phyloP scores from a whole-genome alignment of 2,888 invertebrate species.

The Melinaea marsaeus region DNA sequence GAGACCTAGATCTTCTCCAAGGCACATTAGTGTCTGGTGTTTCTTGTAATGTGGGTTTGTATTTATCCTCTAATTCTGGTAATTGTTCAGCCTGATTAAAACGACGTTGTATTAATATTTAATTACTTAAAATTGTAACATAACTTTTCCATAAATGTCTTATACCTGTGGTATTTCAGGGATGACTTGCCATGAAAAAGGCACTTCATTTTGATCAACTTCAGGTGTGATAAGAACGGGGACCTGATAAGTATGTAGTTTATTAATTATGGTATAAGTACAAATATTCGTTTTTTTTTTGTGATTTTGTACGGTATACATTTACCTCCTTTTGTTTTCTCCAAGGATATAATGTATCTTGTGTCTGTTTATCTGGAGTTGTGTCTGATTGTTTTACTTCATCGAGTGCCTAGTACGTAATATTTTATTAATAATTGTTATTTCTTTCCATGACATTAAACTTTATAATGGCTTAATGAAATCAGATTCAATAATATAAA shows the following conservation, averaged over 20 bases:
- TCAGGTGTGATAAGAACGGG: conserved; percentile 51
- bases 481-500: no score
- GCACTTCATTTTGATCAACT: conserved; percentile 55
- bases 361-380: conserved; percentile 38
- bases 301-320: conserved; percentile 10
- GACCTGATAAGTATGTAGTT: conserved; percentile 43
- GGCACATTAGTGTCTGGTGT: conserved; percentile 52
- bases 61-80: conserved; percentile 66
- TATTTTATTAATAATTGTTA: no score
- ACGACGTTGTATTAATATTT: conserved; percentile 27
- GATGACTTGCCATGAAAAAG: conserved; percentile 70
- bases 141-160: conserved; percentile 9
- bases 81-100: conserved; percentile 66
- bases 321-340: conserved; percentile 50
- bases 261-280: neutral
- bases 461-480: no score
- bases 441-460: no score
- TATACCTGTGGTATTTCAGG: conserved; percentile 71
- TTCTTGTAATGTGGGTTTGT: conserved; percentile 64
- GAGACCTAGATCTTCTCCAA: conserved; percentile 65
- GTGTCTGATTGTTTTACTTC: conserved; percentile 40
- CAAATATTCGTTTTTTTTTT: neutral
- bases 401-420: conserved; percentile 41
- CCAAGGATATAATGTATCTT: conserved; percentile 46
- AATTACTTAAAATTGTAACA: conserved; percentile 11